phyloP scores from a whole-genome alignment of 2,113 vertebrate genomes.

The Periophthalmus modestus region DNA sequence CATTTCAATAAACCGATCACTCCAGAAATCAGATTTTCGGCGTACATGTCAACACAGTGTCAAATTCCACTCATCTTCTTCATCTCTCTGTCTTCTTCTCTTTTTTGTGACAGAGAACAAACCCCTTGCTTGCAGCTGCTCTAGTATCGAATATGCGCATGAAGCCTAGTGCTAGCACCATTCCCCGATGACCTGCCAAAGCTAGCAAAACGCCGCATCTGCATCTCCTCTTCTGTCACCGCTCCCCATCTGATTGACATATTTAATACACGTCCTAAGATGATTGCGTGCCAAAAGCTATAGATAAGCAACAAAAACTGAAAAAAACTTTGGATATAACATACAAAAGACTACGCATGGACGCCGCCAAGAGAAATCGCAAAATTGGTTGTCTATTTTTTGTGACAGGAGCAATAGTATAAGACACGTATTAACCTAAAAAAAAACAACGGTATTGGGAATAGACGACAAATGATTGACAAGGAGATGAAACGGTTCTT shows the following conservation, averaged over 20 bases:
- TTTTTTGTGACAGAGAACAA: conserved; percentile 33
- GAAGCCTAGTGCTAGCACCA: conserved; percentile 30
- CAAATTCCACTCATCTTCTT: conserved; percentile 28
- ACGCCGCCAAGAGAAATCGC: conserved; percentile 29
- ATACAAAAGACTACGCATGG: conserved; percentile 15
- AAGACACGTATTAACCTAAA: conserved; percentile 7
- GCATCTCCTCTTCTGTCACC: conserved; percentile 20
- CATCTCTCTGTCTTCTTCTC: conserved; percentile 7
- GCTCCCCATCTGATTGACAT: conserved; percentile 49
- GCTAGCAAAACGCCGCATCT: conserved; percentile 6
- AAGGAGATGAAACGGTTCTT: conserved; percentile 61
- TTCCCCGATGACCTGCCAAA: conserved; percentile 18
- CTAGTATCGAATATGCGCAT: conserved; percentile 37
- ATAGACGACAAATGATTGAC: conserved; percentile 54
- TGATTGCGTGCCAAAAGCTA: conserved; percentile 20
- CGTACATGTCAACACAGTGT: conserved; percentile 5
- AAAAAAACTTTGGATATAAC: conserved; percentile 9
- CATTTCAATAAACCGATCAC: no score
- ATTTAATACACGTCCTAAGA: conserved; percentile 44
- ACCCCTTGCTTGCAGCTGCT: conserved; percentile 27
- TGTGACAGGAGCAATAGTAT: conserved; percentile 36
- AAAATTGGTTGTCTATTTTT: conserved; percentile 23
- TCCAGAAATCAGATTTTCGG: no score
- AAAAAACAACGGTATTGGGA: conserved; percentile 29
- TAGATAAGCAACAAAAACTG: conserved; percentile 25